Conservation (phyloP, 2,113 vertebrate genomes). For the Prunella fulvescens region DNA sequence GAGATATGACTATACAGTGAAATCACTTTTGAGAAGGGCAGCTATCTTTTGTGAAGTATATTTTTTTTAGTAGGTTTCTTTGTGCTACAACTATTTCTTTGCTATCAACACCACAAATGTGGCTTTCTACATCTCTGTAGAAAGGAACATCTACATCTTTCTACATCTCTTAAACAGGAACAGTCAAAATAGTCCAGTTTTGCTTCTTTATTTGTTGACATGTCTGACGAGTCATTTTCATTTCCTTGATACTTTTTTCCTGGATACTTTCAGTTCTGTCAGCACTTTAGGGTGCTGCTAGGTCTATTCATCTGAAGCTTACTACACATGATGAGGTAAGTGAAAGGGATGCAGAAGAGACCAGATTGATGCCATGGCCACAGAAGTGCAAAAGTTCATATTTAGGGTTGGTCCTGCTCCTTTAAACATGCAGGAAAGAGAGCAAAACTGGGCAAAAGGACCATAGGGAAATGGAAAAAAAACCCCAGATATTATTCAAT, state of each 20-base stretch:
- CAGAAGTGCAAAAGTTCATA: background rate
- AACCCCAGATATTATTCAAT: background rate
- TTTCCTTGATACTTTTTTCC: background rate
- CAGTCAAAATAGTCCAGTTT: background rate
- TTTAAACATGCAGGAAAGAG: background rate
- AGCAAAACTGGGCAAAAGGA: background rate
- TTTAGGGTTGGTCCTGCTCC: background rate
- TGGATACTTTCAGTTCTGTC: background rate
- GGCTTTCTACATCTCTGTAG: background rate
- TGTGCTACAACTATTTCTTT: background rate
- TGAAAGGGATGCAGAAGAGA: background rate
- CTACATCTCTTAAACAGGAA: background rate
- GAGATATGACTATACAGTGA: background rate
- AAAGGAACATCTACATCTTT: background rate
- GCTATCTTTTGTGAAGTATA: background rate
- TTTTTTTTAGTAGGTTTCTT: background rate
- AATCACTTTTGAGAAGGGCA: background rate
- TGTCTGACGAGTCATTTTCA: conserved; percentile 9
- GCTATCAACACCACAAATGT: background rate
- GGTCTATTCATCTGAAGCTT: background rate
- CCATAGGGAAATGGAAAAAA: background rate
- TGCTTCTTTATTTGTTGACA: background rate
- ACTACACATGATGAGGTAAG: conserved; percentile 25
- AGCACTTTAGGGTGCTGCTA: background rate
- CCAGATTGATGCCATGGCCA: background rate